A percentile compares a stretch with the other conserved stretches of the same genome.
These are phyloP conservation scores for Urophycis tenuis DNA, from an alignment of 2,797 vertebrate species.

Conservation along the genomic window DNA sequence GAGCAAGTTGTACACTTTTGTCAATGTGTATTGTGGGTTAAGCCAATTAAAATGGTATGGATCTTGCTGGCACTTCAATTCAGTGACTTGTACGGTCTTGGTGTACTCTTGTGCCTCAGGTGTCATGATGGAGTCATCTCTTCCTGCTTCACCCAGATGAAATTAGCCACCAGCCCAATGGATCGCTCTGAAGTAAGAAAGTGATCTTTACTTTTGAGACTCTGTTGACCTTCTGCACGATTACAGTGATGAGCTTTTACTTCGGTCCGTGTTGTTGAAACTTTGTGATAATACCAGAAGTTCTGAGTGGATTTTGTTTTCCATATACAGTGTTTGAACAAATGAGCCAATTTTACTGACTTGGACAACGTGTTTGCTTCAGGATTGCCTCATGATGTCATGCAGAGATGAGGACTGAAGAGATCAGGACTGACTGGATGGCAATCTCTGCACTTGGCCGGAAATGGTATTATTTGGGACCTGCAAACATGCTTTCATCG, in stretches of 20 bases:
- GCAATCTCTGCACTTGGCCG: no score
- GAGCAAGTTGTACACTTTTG: constrained; percentile 68
- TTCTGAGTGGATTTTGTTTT: constrained; percentile 57
- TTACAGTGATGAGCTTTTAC: constrained; percentile 70
- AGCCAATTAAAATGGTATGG: not conserved
- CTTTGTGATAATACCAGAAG: constrained; percentile 62
- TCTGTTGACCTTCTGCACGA: not conserved
- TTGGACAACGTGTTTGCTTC: no score
- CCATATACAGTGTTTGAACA: not conserved
- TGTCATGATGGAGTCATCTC: not conserved
- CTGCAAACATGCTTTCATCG: no score
- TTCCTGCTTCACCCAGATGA: not conserved
- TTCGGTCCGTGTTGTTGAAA: constrained; percentile 77
- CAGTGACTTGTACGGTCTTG: not conserved
- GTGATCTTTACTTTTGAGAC: not conserved
- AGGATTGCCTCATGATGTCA: no score
- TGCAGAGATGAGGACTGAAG: not conserved
- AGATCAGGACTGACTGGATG: not conserved
- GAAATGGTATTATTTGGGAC: not conserved
- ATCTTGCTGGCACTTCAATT: not conserved
- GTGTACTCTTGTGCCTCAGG: not conserved
- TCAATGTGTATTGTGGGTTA: not conserved
- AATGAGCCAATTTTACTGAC: no score
- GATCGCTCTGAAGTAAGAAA: not conserved
- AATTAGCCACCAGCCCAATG: not conserved